Base-by-base conservation (phyloP, 1,140 invertebrate species). In the Sweltsa coloradensis region DNA sequence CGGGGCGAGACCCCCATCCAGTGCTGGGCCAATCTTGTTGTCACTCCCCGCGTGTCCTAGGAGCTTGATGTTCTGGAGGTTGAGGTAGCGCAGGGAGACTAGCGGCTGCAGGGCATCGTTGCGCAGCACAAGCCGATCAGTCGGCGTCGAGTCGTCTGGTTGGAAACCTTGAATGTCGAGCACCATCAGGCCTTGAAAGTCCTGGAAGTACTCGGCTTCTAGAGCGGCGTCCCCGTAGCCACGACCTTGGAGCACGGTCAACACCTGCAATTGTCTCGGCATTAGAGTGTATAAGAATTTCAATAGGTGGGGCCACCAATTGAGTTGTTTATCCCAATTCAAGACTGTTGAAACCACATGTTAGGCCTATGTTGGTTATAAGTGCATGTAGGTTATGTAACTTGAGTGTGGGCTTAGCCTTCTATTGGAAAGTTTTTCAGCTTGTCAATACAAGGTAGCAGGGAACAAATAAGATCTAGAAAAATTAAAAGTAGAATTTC, bases 151-250 rank as follows among this genome's bases (percentile, higher is more conserved):
- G 21, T 34, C 19, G n/a, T 45, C 43, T n/a, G 29, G 43, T 26
- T 45, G 26, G 14, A 39, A 47, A 26, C 46, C 46, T 22, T 47
- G 46, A 25, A 47, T 47, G 14, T 47, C 36, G 13, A 47, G 34
- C 9, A 24, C 34, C 13, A 41, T 13, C 2, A 47, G 46, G 27
- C 41, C 19, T 9, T 40, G 36, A 14, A 29, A 41, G 9, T 47
- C 22, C n/a, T 25, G 21, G 23, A 47, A 16, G 14, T 47, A 39
- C 19, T 23, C 25, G 23, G 46, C 46, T 47, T 47, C 46, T 5
- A 47, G 25, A n/a, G 24, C 22, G 6, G 41, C 41, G 22, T 47
- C 46, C 5, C 24, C 46, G 5, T 36, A 47, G 22, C 36, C 46
- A 4, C 46, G 46, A 18, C 34, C 29, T 19, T 47, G 46, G 21